Evolutionary conservation across 2,888 invertebrate species (phyloP), one percentile per base, ranked within the genome.

Genomic region (Coleophora deauratella): DNA sequence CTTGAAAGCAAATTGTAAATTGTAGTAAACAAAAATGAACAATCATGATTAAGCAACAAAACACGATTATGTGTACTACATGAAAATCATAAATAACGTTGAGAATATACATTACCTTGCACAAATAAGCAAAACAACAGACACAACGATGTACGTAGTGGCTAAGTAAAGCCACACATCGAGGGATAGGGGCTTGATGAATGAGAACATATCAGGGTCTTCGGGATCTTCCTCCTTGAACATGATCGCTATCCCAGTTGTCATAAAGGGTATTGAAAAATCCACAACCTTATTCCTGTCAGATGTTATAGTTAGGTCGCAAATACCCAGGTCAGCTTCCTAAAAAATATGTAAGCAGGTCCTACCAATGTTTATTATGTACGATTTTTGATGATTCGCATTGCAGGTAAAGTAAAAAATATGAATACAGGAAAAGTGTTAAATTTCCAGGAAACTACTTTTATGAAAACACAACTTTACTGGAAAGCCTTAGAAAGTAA

Each of bases 241-340:
- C 48, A 97, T 71, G 71, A 97, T 95, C 56, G 95, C 94, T 49
- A 97, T 96, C 33, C 95, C 96, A 49, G 98, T 80, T 51, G 94
- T 94, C 96, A 99, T 98, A 72, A 98, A 99, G 0, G 99, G 99
- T 78, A 94, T 94, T 0, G 97, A 95, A 72, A 98, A 98, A 67
- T 97, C 97, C 1, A 96, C 95, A 9, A 92, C 93, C 42, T 90
- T 88, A 51, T 96, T 92, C 35, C 99, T 88, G 37, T 94, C 91
- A 57, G 94, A 94, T 2, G 96, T 98, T 40, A 99, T 98, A 2
- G 98, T 98, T 50, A 99, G 79, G 64, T 98, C 98, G 52, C 97
- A 97, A 27, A 99, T 91, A 0, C 95, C 98, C 49, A 99, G 87
- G 67, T 97, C 95, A 1, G 96, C 96, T 86, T 91, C 93, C 96